Percentiles rank a stretch among this genome's conserved stretches.
These are phyloP conservation scores for Osedax fenrisi DNA, from an alignment of 2,888 invertebrate genomes.

Conservation along the genomic window DNA sequence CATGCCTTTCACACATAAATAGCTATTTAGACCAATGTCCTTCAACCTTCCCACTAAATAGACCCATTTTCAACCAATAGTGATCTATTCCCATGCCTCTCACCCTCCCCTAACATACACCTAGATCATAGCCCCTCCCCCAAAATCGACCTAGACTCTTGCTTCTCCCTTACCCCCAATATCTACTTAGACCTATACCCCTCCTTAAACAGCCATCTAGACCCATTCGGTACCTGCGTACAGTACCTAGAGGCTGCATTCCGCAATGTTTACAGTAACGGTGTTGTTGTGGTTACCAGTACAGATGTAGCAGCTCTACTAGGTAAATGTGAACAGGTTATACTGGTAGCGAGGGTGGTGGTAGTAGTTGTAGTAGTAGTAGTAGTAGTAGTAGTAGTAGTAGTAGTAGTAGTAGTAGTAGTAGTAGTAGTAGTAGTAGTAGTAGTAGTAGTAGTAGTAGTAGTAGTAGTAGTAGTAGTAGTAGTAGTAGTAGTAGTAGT, in stretches of 20 bases:
- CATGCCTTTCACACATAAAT: no score
- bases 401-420: background rate
- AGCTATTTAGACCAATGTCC: no score
- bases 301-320: slow-evolving; percentile 44
- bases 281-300: slow-evolving; percentile 42
- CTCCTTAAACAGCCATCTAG: slow-evolving; percentile 36
- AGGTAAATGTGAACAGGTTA: slow-evolving; percentile 40
- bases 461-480: background rate
- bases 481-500: background rate
- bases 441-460: background rate
- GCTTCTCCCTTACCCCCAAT: no score
- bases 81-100: no score
- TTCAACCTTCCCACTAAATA: no score
- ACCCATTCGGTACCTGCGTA: slow-evolving; percentile 40
- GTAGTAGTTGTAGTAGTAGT: background rate
- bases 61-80: no score
- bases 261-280: slow-evolving; percentile 40
- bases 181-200: background rate
- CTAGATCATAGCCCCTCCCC: no score
- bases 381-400: background rate
- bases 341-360: background rate
- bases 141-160: no score
- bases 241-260: slow-evolving; percentile 42
- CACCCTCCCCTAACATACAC: no score
- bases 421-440: background rate